Evolutionary conservation across 2,797 vertebrate genomes (phyloP), one percentile per base, ranked within the genome.

Genomic region (Darevskia nairensis): DNA sequence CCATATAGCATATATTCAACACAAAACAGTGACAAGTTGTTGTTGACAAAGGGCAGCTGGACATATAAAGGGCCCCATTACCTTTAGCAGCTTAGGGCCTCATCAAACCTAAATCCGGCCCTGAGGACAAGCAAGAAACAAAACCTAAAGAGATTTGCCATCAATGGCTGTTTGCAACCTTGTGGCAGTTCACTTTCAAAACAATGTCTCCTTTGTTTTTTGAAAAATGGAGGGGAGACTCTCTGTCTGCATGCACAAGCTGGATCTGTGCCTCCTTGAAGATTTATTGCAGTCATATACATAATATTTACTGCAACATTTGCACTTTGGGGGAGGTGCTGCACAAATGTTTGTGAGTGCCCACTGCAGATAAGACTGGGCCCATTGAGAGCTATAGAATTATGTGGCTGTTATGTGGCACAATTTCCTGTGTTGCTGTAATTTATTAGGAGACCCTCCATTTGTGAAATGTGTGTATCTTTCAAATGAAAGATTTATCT

Each of bases 401-500:
- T 86, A 79, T 86, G 27, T 8, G 8, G 80, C 32, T 74, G 84
- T 74, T 0, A 55, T 55, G 50, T 15, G 1, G 21, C 3, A 2
- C 21, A 66, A 3, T 2, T 55, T 27, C 79, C n/a, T 39, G 0
- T 2, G 44, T 61, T 68, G 27, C 6, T 59, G 17, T 85, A 66
- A 29, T 90, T 90, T 82, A 80, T 72, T 29, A 84, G 7, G 21
- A 44, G 32, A 61, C 23, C 59, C 21, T 44, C 27, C 8, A 0
- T 10, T 39, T 78, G 32, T 84, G 44, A 90, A 84, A 2, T 86
- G 35, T 86, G 80, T 66, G 44, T 0, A 5, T 83, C 88, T 90
- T 92, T 90, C n/a, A 92, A 75, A 84, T 72, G 15, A 80, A 89
- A 11, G 87, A 5, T 84, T 83, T 6, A 88, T 91, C 64, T n/a